Percentiles rank a stretch among this genome's conserved stretches.
phyloP scores from a whole-genome alignment of 2,113 vertebrate species.

The Xiphias gladius region DNA sequence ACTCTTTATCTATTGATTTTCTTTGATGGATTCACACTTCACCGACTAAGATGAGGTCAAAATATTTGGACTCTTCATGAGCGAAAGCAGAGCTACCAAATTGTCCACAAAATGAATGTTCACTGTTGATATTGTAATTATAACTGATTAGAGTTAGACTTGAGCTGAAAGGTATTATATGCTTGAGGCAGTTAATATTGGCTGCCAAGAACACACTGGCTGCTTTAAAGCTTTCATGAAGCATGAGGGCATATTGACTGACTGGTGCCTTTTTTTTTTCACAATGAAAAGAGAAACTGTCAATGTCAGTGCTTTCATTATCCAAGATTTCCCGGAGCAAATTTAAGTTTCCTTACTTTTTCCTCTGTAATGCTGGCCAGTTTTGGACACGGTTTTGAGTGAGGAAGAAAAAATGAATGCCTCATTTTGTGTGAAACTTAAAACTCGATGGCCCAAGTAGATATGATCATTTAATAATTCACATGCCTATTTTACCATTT shows the following conservation, averaged over 20 bases:
- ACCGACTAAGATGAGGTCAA: neutral
- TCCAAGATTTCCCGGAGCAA: conserved; percentile 51
- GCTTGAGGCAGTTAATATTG: conserved; percentile 50
- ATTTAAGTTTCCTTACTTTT: conserved; percentile 55
- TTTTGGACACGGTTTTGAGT: conserved; percentile 3
- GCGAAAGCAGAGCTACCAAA: conserved; percentile 17
- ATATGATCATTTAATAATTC: conserved; percentile 48
- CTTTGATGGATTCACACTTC: conserved; percentile 2
- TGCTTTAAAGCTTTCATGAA: conserved; percentile 70
- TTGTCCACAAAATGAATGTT: conserved; percentile 1
- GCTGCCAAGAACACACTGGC: conserved; percentile 58
- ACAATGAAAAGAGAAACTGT: conserved; percentile 60
- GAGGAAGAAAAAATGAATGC: conserved; percentile 3
- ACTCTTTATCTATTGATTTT: conserved; percentile 8
- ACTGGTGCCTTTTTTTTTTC: conserved; percentile 27
- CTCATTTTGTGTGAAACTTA: neutral
- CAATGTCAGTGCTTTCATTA: conserved; percentile 70
- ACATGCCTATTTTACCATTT: conserved; percentile 24
- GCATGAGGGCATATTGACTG: conserved; percentile 65
- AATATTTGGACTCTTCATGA: conserved; percentile 33
- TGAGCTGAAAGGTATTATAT: conserved; percentile 62
- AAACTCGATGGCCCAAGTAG: conserved; percentile 19
- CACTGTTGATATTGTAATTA: conserved; percentile 46
- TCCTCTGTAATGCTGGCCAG: neutral
- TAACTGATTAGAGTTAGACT: conserved; percentile 54